phyloP scores from a whole-genome alignment of 2,797 vertebrate genomes.

The Myotis vivesi region DNA sequence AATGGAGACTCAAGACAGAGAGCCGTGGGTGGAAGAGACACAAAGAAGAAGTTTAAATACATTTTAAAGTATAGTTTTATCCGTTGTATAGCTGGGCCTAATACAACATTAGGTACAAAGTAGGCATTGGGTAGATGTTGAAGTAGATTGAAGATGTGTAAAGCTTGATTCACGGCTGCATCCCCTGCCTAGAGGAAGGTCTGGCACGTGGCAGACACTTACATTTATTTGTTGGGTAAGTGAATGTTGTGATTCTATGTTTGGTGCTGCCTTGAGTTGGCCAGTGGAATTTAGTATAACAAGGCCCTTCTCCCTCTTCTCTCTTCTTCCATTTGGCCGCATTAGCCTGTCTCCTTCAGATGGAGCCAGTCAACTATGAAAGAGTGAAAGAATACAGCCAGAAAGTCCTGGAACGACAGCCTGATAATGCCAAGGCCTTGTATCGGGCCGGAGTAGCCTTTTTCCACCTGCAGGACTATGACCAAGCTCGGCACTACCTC shows the following conservation, averaged over 20 bases:
- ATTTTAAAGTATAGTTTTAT: background rate
- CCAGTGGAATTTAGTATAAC: background rate
- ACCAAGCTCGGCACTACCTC: constrained; percentile 88
- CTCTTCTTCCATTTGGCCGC: constrained; percentile 32
- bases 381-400: constrained; percentile 92
- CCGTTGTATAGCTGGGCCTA: background rate
- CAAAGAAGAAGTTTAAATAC: background rate
- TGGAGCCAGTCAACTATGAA: constrained; percentile 87
- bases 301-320: background rate
- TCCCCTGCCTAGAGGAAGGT: background rate
- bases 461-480: constrained; percentile 90
- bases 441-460: constrained; percentile 92
- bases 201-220: background rate
- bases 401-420: constrained; percentile 88
- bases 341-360: constrained; percentile 92
- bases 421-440: constrained; percentile 90
- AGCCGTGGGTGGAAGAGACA: background rate
- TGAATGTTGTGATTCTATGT: background rate
- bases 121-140: background rate
- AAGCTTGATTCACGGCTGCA: background rate
- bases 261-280: background rate
- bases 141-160: background rate
- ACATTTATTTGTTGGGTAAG: background rate
- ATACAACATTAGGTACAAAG: background rate
- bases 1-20: background rate